Evolutionary conservation across 2,113 vertebrate species (phyloP).

Genomic region (Equus przewalskii): DNA sequence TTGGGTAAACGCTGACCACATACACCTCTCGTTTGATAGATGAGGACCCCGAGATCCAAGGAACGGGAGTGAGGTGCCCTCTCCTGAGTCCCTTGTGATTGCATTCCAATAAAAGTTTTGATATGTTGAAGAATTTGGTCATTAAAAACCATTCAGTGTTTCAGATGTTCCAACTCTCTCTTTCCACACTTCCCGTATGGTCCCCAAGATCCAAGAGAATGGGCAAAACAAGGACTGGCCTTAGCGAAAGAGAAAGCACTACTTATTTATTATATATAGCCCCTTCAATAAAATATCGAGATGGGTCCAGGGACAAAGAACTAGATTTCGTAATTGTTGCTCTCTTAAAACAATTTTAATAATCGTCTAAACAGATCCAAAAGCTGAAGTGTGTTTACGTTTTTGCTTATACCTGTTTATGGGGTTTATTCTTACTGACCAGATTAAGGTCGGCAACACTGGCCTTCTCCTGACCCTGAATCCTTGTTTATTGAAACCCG

Average conservation of each 20-base stretch:
- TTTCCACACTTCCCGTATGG: background rate
- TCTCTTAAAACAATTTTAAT: conserved; percentile 29
- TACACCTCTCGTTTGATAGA: background rate
- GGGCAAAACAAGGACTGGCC: background rate
- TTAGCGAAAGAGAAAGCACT: background rate
- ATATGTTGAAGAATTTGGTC: background rate
- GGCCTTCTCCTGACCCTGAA: conserved; percentile 16
- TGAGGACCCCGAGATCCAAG: background rate
- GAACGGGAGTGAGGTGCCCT: background rate
- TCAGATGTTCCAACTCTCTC: background rate
- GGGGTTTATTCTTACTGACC: background rate
- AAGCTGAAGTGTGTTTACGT: background rate
- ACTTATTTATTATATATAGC: background rate
- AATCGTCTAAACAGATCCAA: background rate
- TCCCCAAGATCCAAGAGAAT: background rate
- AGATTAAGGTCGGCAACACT: conserved; percentile 54
- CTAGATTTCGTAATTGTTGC: background rate
- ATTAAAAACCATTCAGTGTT: conserved; percentile 1
- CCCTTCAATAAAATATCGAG: background rate
- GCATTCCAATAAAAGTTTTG: background rate
- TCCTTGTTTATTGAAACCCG: conserved; percentile 70
- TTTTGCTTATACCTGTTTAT: background rate
- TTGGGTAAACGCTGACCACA: no score
- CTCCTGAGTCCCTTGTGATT: background rate
- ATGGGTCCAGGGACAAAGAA: background rate